Base-by-base conservation (phyloP, 92 coral and sea anemone species). In the Muricea muricata region DNA sequence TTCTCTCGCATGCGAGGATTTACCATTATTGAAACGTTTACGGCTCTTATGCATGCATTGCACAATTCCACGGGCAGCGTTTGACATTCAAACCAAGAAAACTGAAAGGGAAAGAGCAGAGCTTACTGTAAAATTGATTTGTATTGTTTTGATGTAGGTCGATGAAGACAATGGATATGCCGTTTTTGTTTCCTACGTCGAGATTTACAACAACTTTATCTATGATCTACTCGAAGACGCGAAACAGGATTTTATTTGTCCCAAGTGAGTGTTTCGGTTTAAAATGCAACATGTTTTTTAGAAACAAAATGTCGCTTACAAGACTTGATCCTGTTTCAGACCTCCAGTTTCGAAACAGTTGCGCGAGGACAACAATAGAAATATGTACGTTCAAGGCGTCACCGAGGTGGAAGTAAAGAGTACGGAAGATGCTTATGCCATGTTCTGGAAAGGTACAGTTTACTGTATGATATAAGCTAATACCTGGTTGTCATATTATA, bases 141-240 rank as follows among this genome's bases (percentile, higher is more conserved):
- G n/a, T n/a, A n/a, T n/a, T n/a, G n/a, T 48, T 58, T 79, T 15
- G 35, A 54, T 66, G 34, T 90, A 97, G 99, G 89, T 97, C 68
- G 99, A 97, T 42, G 99, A 97, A 60, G 99, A 97, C 81, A 97
- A 92, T 83, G 94, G 94, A 33, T 97, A 97, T 57, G 91, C 98
- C 57, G 97, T 97, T 82, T 97, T 97, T 86, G 98, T 97, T 28
- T 94, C 97, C 14, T 97, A 97, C 83, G 89, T 90, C 80, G 99
- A 97, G 52, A 97, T 97, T 84, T 97, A 97, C 73, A 97, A 97
- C 86, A 97, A 97, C 81, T 97, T 88, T 63, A 83, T 97, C 79
- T 97, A 93, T 72, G 99, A 97, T 70, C 99, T 97, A 10, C 87
- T 97, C 58, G 99, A 97, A 40, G 98, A 93, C 55, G 66, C 91